Evolutionary conservation across 2,888 invertebrate genomes (phyloP), one percentile per base, ranked within the genome.

Genomic region (Heliothis peltigera): DNA sequence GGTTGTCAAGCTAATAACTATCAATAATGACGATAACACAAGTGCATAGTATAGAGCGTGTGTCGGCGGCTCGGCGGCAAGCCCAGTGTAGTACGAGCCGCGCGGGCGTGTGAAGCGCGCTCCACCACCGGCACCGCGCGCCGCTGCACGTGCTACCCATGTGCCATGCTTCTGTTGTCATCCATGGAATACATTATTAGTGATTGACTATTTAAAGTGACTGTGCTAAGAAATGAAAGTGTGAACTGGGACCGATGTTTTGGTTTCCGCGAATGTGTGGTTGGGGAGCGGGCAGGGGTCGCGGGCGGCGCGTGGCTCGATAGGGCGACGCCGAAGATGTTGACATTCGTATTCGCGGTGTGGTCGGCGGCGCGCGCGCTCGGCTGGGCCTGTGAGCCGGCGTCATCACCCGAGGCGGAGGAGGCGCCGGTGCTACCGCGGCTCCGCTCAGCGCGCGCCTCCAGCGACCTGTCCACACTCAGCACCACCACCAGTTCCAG

Each of bases 291-390:
- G 81, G 89, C 84, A 87, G 85, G 88, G 87, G 87, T 78, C 84
- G 89, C 85, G 82, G 91, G 81, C 84, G 89, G 81, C 88, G 90
- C 76, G 88, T 87, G 86, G 87, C 87, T 79, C 89, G 92, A 80
- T 92, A 92, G 89, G 79, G 76, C 84, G 83, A 84, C 77, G 79
- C 76, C 84, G 83, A 85, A 77, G 70, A 96, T 96, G 96, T 92
- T 96, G 91, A 96, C 96, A 86, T 89, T 96, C 85, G 94, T 96
- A 84, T 95, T 96, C 86, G 95, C 96, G 90, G 91, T 96, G 92
- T 96, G 96, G 96, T 95, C 96, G 84, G 94, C 95, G 79, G 95
- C 96, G 86, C 96, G 96, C 88, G 96, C 95, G 91, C 91, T 96
- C 84, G 92, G 95, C 84, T 92, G 91, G 92, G 83, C 90, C 75